Evolutionary conservation across 2,797 vertebrate species (phyloP), one percentile per base, ranked within the genome.

Genomic region (Eutrigla gurnardus): DNA sequence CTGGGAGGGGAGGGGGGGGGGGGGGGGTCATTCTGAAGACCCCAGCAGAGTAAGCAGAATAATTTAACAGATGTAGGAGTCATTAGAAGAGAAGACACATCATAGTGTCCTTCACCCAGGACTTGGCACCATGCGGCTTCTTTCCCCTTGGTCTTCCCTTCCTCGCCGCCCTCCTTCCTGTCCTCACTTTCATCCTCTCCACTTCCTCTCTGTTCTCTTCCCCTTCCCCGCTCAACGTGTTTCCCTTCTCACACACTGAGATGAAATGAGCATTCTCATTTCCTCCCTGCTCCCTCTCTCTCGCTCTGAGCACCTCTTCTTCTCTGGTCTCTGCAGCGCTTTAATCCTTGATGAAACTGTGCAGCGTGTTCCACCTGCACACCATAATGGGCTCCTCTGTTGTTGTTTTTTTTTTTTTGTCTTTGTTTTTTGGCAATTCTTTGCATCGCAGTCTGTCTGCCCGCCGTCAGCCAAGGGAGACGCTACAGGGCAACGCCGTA

Each of bases 71-170:
- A 77, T 84, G 88, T 67, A 82, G 73, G 73, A 86, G 75, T 90
- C 81, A 83, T 86, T 87, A 86, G 75, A 81, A 53, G 81, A 84
- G 37, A 72, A 71, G 75, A 79, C 82, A 60, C 68, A 52, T 87
- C 84, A 43, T 8, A n/a, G 63, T 81, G 85, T 88, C 88, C 87
- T 92, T 89, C 78, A 85, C 77, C 70, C 39, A 78, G 80, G 65
- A 81, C 78, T 68, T 70, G 73, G 72, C 81, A 60, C 78, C 83
- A 65, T 6, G 57, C 76, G 35, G 60, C 58, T 72, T 79, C 49
- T 67, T 42, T 73, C 69, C 54, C 54, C 62, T 76, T 82, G 79
- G 65, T 73, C 73, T 74, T 69, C 40, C 35, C 35, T 60, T 35
- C 9, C 17, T 2, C 52, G 18, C 58, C 60, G 13, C 52, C 64